A percentile compares a stretch with the other conserved stretches of the same genome.
Conservation (phyloP, 1,140 invertebrate species). For the Stegodyphus dumicola region DNA sequence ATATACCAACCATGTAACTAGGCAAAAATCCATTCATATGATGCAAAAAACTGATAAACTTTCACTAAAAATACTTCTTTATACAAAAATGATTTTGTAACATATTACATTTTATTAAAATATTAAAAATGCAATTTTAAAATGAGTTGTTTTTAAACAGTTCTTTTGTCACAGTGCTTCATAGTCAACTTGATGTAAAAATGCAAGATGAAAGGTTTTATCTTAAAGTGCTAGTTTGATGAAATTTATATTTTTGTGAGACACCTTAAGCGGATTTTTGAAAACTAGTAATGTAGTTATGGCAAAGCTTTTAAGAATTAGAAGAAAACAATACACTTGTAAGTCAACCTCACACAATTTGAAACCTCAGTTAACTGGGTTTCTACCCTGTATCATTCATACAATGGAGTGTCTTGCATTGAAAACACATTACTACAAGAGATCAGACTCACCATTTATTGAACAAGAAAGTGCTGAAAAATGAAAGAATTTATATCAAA, state of each 20-base stretch:
- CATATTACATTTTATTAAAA: not conserved
- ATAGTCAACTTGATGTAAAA: too few relatives aligned
- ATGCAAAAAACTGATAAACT: not conserved
- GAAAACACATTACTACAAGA: not conserved
- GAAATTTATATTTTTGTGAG: too few relatives aligned
- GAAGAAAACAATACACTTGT: too few relatives aligned
- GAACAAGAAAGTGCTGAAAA: not conserved
- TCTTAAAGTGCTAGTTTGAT: too few relatives aligned
- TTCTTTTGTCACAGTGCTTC: too few relatives aligned
- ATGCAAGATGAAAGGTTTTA: too few relatives aligned
- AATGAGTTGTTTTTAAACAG: too few relatives aligned
- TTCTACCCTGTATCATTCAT: not conserved
- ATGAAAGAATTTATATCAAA: constrained; percentile 60
- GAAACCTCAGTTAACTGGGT: not conserved
- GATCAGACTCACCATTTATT: not conserved
- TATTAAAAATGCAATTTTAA: too few relatives aligned
- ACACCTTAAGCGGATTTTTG: too few relatives aligned
- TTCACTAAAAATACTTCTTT: not conserved
- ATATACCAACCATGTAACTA: not conserved
- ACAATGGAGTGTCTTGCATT: not conserved
- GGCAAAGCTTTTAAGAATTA: too few relatives aligned
- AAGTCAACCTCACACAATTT: too few relatives aligned
- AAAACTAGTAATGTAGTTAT: too few relatives aligned
- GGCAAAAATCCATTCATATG: not conserved
- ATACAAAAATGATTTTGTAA: not conserved